Percentiles rank a stretch among this genome's conserved stretches.
Conservation (phyloP, 2,113 vertebrate genomes). For the Lophochroa leadbeateri region DNA sequence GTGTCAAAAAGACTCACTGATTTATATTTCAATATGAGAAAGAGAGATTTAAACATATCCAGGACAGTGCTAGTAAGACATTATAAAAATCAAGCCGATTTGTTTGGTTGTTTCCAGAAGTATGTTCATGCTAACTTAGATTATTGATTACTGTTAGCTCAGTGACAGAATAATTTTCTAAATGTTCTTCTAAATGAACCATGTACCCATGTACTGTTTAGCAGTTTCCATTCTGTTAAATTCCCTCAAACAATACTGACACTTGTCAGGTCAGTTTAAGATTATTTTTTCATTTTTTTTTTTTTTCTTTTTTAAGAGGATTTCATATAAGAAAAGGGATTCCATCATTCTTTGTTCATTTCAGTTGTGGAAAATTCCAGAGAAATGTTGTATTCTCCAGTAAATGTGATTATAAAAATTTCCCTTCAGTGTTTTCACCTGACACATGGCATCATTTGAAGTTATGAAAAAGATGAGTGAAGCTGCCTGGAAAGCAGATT, state of each 20-base stretch:
- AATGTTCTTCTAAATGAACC: neutral
- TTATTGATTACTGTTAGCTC: neutral
- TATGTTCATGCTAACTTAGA: neutral
- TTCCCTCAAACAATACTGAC: neutral
- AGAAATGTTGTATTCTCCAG: neutral
- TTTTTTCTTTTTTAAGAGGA: neutral
- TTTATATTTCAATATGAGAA: neutral
- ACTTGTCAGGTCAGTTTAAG: neutral
- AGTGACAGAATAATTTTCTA: neutral
- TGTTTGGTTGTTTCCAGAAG: neutral
- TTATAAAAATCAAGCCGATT: neutral
- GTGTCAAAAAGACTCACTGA: neutral
- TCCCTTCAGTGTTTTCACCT: neutral
- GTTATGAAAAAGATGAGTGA: neutral
- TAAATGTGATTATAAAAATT: neutral
- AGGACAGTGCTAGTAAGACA: neutral
- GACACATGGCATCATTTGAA: neutral
- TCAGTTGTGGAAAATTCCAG: neutral
- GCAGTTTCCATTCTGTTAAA: neutral
- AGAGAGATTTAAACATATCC: neutral
- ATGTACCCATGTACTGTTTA: neutral
- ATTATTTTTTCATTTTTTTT: neutral
- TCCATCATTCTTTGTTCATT: neutral
- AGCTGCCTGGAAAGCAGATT: neutral
- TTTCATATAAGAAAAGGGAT: neutral